Evolutionary conservation across 2,888 invertebrate genomes (phyloP).

Genomic region (Drosophila helvetica): DNA sequence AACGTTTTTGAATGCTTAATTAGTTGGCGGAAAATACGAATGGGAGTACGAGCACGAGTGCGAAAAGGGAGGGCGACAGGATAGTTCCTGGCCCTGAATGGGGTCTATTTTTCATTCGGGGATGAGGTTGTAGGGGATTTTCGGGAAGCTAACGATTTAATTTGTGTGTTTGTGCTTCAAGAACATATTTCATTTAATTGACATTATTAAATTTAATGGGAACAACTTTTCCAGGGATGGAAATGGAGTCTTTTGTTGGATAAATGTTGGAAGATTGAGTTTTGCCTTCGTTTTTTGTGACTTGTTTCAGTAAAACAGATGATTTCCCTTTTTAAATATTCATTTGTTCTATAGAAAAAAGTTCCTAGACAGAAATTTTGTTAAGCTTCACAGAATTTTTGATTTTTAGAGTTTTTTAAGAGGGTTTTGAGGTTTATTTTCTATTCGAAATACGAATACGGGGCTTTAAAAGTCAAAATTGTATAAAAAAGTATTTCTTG

Average conservation of each 20-base stretch:
- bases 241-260: neutral
- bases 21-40: slow-evolving; percentile 59
- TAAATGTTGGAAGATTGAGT: neutral
- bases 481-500: neutral
- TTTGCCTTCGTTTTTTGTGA: neutral
- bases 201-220: slow-evolving; percentile 48
- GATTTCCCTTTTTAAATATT: no score
- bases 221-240: slow-evolving; percentile 11
- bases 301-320: no score
- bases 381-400: neutral
- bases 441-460: no score
- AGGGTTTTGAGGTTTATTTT: no score
- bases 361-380: neutral
- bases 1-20: slow-evolving; percentile 78
- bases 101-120: neutral
- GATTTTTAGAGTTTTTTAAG: neutral
- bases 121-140: slow-evolving; percentile 30
- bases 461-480: no score
- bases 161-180: slow-evolving; percentile 56
- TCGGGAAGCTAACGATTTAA: slow-evolving; percentile 61
- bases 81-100: neutral
- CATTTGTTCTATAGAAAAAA: accelerated
- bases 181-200: slow-evolving; percentile 64
- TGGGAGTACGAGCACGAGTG: slow-evolving; percentile 10
- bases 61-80: neutral